phyloP scores from a whole-genome alignment of 2,797 vertebrate species.

The Myotis findleyi region DNA sequence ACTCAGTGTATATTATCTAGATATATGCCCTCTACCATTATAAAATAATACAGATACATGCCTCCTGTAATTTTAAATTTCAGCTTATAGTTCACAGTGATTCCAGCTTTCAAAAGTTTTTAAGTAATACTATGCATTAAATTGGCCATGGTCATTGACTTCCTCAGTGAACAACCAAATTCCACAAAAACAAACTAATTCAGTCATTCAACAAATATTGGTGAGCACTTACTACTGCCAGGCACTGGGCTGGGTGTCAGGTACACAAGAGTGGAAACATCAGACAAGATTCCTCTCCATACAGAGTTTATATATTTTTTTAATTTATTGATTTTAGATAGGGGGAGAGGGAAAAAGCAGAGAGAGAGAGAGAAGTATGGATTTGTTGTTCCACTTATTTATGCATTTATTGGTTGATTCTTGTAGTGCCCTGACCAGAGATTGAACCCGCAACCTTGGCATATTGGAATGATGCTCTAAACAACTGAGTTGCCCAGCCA shows the following conservation, averaged over 20 bases:
- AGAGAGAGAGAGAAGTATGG: background rate
- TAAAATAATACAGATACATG: background rate
- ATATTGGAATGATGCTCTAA: background rate
- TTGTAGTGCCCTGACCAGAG: background rate
- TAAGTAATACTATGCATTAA: background rate
- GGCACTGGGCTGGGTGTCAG: background rate
- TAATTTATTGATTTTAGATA: background rate
- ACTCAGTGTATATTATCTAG: background rate
- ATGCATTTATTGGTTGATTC: background rate
- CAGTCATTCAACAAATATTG: background rate
- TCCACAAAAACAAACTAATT: background rate
- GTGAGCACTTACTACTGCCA: background rate
- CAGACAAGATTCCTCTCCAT: background rate
- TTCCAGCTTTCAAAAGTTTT: background rate
- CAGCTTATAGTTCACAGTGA: background rate
- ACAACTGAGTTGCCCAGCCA: background rate
- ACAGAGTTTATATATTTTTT: background rate
- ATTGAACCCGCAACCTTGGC: background rate
- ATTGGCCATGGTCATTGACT: background rate
- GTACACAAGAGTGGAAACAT: background rate
- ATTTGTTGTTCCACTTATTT: background rate
- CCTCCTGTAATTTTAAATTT: slow-evolving; percentile 2
- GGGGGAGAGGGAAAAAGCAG: background rate
- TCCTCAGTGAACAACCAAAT: slow-evolving; percentile 12
- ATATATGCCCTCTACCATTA: background rate